These are phyloP conservation scores for Pheosia gnoma DNA, from an alignment of 2,888 invertebrate genomes.

Conservation along the genomic window DNA sequence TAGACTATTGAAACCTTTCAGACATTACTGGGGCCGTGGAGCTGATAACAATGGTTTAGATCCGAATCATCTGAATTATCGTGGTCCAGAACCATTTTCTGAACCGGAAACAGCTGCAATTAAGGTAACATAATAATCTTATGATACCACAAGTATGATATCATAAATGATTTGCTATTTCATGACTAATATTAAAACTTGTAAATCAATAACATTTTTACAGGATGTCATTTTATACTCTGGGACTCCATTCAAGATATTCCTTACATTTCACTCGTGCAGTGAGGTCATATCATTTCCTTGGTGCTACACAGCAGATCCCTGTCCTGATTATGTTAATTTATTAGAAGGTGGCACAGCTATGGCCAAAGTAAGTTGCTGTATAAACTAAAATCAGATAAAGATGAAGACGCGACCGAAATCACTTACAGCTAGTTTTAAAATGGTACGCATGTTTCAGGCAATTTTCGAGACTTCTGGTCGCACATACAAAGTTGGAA, in stretches of 20 bases:
- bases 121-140: conserved; percentile 58
- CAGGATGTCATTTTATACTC: conserved; percentile 75
- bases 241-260: conserved; percentile 72
- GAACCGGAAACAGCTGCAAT: conserved; percentile 73
- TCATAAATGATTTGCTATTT: too few relatives aligned
- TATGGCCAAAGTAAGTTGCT: conserved; percentile 67
- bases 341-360: conserved; percentile 72
- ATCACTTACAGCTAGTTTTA: background rate
- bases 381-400: background rate
- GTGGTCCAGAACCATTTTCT: conserved; percentile 68
- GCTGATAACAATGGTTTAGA: conserved; percentile 50
- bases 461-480: conserved; percentile 71
- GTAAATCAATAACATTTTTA: conserved; percentile 27
- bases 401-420: too few relatives aligned
- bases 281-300: conserved; percentile 76
- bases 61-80: conserved; percentile 66
- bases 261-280: conserved; percentile 69
- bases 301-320: conserved; percentile 71
- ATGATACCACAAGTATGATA: too few relatives aligned
- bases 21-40: conserved; percentile 60
- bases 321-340: conserved; percentile 72
- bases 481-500: conserved; percentile 76
- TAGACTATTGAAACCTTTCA: conserved; percentile 30
- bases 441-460: conserved; percentile 48
- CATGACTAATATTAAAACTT: too few relatives aligned